Percentiles rank a stretch among this genome's conserved stretches.
phyloP scores from a whole-genome alignment of 2,113 vertebrate species.

The Hydrolagus affinis region DNA sequence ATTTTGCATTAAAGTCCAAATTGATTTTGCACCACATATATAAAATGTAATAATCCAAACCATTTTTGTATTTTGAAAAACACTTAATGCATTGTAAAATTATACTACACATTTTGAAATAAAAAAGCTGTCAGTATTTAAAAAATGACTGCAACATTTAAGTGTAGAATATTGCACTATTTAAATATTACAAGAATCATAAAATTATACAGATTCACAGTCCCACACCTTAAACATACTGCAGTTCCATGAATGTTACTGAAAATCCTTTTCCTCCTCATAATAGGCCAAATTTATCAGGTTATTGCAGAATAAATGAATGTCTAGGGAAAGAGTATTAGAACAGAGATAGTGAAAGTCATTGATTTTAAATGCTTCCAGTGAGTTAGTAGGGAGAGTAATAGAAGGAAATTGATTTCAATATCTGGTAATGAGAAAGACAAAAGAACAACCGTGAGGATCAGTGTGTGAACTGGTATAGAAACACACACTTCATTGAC shows the following conservation, averaged over 20 bases:
- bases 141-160: background rate
- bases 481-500: background rate
- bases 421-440: constrained; percentile 41
- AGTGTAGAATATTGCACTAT: background rate
- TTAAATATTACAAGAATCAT: constrained; percentile 22
- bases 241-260: background rate
- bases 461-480: constrained; percentile 37
- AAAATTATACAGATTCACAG: background rate
- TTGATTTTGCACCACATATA: background rate
- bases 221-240: background rate
- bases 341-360: constrained; percentile 36
- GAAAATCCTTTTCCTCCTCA: background rate
- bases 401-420: constrained; percentile 47
- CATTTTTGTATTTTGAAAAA: background rate
- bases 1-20: background rate
- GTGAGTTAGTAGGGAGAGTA: constrained; percentile 42
- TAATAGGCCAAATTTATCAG: constrained; percentile 1
- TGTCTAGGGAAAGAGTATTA: constrained; percentile 1
- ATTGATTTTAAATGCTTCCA: constrained; percentile 42
- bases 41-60: background rate
- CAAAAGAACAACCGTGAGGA: constrained; percentile 48
- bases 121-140: background rate
- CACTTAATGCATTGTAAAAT: background rate
- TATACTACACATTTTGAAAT: background rate
- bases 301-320: constrained; percentile 13